A percentile compares a stretch with the other conserved stretches of the same genome.
These are phyloP conservation scores for Noctua janthina DNA, from an alignment of 2,888 invertebrate genomes.

Conservation along the genomic window DNA sequence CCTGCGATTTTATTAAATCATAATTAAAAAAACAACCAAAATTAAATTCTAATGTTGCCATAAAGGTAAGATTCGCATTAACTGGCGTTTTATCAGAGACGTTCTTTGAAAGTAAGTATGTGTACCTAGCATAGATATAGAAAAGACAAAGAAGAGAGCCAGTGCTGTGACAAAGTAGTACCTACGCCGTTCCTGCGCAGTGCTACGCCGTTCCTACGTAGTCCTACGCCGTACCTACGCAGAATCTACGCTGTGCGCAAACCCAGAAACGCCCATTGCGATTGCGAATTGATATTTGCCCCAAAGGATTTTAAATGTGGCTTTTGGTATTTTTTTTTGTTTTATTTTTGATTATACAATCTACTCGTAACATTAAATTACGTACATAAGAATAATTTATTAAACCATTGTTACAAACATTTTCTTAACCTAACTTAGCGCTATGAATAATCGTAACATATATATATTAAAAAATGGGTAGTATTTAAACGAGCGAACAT, in stretches of 20 bases:
- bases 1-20: too few relatives aligned
- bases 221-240: background rate
- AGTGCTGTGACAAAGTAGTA: background rate
- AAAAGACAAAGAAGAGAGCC: background rate
- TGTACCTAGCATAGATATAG: background rate
- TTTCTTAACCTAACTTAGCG: too few relatives aligned
- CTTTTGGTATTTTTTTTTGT: background rate
- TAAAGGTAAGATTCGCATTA: too few relatives aligned
- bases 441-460: too few relatives aligned
- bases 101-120: too few relatives aligned
- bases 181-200: background rate
- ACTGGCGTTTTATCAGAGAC: too few relatives aligned
- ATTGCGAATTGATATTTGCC: background rate
- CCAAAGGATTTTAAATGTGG: background rate
- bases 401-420: too few relatives aligned
- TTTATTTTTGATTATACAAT: background rate
- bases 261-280: background rate
- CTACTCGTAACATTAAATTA: background rate
- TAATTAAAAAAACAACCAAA: too few relatives aligned
- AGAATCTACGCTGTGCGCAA: background rate
- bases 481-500: too few relatives aligned
- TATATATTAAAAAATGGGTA: too few relatives aligned
- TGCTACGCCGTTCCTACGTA: background rate
- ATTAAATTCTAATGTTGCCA: too few relatives aligned
- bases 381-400: too few relatives aligned